Conservation (phyloP, 2,888 invertebrate genomes). For the Folsomia manolachei region DNA sequence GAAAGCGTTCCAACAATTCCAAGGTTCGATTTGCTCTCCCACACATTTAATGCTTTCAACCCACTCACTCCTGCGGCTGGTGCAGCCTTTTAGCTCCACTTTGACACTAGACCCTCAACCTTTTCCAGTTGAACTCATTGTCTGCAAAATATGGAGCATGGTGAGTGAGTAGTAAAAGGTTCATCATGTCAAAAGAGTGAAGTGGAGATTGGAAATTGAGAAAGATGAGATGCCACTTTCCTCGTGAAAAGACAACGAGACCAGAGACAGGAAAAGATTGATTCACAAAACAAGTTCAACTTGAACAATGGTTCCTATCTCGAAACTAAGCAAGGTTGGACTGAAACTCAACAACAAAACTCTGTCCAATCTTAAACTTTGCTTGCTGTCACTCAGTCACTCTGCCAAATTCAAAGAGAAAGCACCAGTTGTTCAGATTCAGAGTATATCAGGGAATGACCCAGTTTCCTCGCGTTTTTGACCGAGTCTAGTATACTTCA, state of each 20-base stretch:
- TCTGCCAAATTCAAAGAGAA: not conserved
- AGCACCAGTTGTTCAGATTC: not conserved
- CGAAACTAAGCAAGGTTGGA: not conserved
- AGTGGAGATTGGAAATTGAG: not conserved
- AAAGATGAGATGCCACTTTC: constrained; percentile 20
- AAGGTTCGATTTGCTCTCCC: no score
- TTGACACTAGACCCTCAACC: not conserved
- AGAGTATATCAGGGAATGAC: not conserved
- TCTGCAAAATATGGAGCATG: no score
- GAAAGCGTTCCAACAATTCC: no score
- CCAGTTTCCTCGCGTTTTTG: no score
- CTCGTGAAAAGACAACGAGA: not conserved
- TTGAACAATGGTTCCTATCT: not conserved
- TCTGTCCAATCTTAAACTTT: not conserved
- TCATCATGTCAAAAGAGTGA: not conserved
- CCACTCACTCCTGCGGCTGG: no score
- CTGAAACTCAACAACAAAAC: not conserved
- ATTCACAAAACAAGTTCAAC: not conserved
- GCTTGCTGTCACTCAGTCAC: not conserved
- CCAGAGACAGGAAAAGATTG: constrained; percentile 9
- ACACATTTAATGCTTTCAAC: no score
- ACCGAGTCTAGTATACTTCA: no score
- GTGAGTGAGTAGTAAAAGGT: not conserved
- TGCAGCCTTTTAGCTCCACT: no score
- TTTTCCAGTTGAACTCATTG: no score